These are phyloP conservation scores for Enteromius argenteus DNA, from an alignment of 2,797 vertebrate genomes.

Conservation along the genomic window DNA sequence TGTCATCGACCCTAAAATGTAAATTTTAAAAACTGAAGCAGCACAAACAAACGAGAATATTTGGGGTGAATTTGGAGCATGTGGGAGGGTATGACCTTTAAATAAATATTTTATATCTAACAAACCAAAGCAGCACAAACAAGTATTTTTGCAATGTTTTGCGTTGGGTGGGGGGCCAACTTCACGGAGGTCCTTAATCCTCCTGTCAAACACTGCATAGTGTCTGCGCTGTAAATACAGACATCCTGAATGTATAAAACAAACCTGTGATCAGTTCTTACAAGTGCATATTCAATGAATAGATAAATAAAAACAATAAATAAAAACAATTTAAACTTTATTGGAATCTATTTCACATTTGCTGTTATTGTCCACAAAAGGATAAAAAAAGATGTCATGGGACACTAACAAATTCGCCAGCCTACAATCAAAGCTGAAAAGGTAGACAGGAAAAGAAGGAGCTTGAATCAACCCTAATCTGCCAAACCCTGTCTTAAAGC, in stretches of 20 bases:
- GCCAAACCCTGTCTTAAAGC: background rate
- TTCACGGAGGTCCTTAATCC: too few species aligned
- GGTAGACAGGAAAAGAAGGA: background rate
- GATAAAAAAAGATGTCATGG: conserved; percentile 3
- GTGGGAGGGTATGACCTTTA: too few species aligned
- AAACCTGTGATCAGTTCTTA: too few species aligned
- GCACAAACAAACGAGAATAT: too few species aligned
- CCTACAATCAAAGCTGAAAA: background rate
- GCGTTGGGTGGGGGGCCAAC: too few species aligned
- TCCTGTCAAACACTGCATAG: background rate
- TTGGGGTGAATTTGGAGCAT: too few species aligned
- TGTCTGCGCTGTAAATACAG: too few species aligned
- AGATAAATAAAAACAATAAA: background rate
- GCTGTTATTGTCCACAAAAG: conserved; percentile 12
- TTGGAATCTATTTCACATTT: conserved; percentile 39
- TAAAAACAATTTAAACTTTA: conserved; percentile 41
- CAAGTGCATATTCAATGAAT: background rate
- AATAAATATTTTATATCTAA: too few species aligned
- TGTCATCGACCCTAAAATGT: too few species aligned
- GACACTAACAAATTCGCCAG: conserved; percentile 27
- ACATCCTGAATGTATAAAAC: background rate
- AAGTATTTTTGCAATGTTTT: too few species aligned
- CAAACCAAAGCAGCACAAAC: too few species aligned
- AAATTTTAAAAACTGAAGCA: too few species aligned
- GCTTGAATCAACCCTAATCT: background rate